Conservation (phyloP, 2,888 invertebrate genomes). For the Lymantria monacha region DNA sequence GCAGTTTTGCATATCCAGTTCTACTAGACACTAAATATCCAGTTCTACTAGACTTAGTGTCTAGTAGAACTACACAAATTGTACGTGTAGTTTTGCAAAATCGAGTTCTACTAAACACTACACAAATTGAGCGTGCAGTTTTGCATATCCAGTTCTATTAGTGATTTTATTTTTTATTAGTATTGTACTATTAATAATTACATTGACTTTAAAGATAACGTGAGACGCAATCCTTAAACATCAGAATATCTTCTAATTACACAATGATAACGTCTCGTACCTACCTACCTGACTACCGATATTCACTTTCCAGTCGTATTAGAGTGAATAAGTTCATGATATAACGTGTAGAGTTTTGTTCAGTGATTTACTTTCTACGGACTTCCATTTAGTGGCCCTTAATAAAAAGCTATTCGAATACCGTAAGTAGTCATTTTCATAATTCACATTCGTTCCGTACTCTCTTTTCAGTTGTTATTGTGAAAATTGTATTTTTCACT, state of each 20-base stretch:
- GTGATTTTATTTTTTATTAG: background rate
- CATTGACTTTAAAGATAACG: slow-evolving; percentile 45
- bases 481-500: too few species aligned
- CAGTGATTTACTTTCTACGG: slow-evolving; percentile 4
- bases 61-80: too few species aligned
- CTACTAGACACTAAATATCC: too few species aligned
- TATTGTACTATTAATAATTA: slow-evolving; percentile 41
- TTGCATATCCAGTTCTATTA: too few species aligned
- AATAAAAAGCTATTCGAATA: background rate
- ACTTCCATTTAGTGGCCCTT: background rate
- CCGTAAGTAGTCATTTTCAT: too few species aligned
- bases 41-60: too few species aligned
- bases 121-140: too few species aligned
- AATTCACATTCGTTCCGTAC: too few species aligned
- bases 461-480: too few species aligned
- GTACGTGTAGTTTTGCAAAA: too few species aligned
- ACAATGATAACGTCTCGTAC: slow-evolving; percentile 62
- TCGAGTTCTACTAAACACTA: too few species aligned
- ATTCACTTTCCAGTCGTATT: slow-evolving; percentile 43
- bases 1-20: too few species aligned
- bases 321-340: slow-evolving; percentile 29
- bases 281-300: slow-evolving; percentile 54
- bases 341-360: slow-evolving; percentile 15
- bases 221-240: slow-evolving; percentile 57
- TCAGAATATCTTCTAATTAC: slow-evolving; percentile 73